These are phyloP conservation scores for Drosophila silvestris DNA, from an alignment of 2,888 invertebrate species.

Conservation along the genomic window DNA sequence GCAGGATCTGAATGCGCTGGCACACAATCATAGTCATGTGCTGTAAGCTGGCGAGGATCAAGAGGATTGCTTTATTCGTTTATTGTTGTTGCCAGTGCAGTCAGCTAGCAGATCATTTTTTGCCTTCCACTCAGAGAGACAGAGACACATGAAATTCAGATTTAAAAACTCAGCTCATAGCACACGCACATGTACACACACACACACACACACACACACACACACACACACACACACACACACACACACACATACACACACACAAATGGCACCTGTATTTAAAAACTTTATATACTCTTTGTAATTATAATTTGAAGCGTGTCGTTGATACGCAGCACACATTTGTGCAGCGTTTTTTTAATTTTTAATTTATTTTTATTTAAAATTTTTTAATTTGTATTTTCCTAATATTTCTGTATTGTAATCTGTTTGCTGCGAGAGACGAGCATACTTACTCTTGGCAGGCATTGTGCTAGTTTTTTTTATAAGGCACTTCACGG, in stretches of 20 bases:
- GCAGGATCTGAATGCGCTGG: slow-evolving; percentile 77
- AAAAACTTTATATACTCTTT: slow-evolving; percentile 21
- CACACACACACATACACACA: slow-evolving; percentile 4
- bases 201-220: not conserved
- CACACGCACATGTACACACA: not conserved
- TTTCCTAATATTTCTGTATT: not conserved
- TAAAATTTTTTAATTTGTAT: slow-evolving; percentile 7
- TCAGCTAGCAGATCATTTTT: slow-evolving; percentile 25
- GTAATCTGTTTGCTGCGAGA: not conserved
- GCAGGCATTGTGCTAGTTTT: slow-evolving; percentile 18
- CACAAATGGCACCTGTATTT: slow-evolving; percentile 32
- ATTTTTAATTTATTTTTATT: not conserved
- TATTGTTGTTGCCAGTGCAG: slow-evolving; percentile 20
- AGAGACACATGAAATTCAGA: slow-evolving; percentile 3
- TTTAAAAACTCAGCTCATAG: not conserved
- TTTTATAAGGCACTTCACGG: slow-evolving; percentile 7
- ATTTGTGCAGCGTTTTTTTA: not conserved
- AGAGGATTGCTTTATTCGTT: slow-evolving; percentile 10
- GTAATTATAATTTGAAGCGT: slow-evolving; percentile 13
- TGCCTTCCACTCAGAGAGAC: slow-evolving; percentile 25
- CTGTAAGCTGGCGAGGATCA: slow-evolving; percentile 38
- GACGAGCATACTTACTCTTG: slow-evolving; percentile 1
- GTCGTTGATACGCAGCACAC: not conserved
- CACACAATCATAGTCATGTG: slow-evolving; percentile 70
- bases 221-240: slow-evolving; percentile 2